Evolutionary conservation across 2,113 vertebrate genomes (phyloP).

Genomic region (Lamprotornis superbus): DNA sequence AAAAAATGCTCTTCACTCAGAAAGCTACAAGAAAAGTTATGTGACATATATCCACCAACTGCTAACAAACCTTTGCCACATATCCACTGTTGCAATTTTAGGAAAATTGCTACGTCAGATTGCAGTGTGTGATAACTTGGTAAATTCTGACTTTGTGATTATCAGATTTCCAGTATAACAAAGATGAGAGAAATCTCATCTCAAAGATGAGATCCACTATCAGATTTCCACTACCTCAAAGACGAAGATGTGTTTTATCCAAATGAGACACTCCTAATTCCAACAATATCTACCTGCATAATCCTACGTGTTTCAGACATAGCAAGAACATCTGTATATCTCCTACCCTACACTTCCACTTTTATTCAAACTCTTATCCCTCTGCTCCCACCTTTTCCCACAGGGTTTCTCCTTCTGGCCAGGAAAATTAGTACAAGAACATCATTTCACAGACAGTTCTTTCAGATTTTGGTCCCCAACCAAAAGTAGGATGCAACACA

Average conservation of each 20-base stretch:
- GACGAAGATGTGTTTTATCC: background rate
- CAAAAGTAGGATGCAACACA: background rate
- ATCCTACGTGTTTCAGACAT: background rate
- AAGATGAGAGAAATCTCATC: background rate
- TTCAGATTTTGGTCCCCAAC: background rate
- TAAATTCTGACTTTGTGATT: background rate
- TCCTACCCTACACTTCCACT: background rate
- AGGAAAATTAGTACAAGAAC: background rate
- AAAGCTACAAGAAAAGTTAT: background rate
- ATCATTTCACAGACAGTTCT: background rate
- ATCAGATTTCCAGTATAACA: background rate
- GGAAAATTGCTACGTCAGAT: background rate
- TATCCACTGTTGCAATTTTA: background rate
- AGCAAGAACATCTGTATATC: background rate
- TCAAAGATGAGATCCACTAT: background rate
- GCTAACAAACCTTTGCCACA: background rate
- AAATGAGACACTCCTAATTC: background rate
- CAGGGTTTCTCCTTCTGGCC: background rate
- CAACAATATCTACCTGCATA: background rate
- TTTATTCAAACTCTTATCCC: background rate
- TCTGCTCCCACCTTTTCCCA: background rate
- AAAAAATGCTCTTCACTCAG: background rate
- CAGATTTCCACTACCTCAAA: background rate
- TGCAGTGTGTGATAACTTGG: background rate
- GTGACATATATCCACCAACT: accelerated